phyloP scores from a whole-genome alignment of 2,888 invertebrate genomes.

The Ichneumoninae sp. region DNA sequence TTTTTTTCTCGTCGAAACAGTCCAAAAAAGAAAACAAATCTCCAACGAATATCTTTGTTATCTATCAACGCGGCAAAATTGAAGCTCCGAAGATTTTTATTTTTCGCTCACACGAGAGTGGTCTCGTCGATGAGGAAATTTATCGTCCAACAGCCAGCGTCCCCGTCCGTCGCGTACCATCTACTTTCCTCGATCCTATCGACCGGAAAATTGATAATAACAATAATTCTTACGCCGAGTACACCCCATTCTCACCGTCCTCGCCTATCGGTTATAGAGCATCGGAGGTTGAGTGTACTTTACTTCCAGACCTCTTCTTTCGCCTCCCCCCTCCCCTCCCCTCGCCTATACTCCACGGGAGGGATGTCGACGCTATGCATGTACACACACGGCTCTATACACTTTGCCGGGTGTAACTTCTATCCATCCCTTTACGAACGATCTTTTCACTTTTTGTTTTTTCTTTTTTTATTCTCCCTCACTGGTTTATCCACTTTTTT shows the following conservation, averaged over 20 bases:
- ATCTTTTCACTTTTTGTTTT: not conserved
- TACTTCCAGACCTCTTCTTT: constrained; percentile 13
- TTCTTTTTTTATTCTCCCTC: not conserved
- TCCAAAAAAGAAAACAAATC: not conserved
- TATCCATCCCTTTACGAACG: not conserved
- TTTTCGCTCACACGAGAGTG: not conserved
- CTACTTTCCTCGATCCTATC: constrained; percentile 35
- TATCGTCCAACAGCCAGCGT: constrained; percentile 18
- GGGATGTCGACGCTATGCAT: not conserved
- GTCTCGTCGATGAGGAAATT: constrained; percentile 19
- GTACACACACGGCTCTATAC: not conserved
- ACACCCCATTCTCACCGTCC: constrained; percentile 1
- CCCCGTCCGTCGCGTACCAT: not conserved
- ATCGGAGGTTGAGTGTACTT: constrained; percentile 37
- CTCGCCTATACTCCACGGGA: not conserved
- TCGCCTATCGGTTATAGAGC: constrained; percentile 13
- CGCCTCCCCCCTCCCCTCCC: not conserved
- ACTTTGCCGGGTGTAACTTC: not conserved
- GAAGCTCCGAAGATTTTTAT: constrained; percentile 25
- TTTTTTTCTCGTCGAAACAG: not conserved
- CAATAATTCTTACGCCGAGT: constrained; percentile 44
- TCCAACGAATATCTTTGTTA: constrained; percentile 7
- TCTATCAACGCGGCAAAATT: not conserved
- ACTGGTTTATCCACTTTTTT: constrained; percentile 8
- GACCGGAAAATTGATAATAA: constrained; percentile 59